These are phyloP conservation scores for Orgyia antiqua DNA, from an alignment of 2,888 invertebrate genomes.

Conservation along the genomic window DNA sequence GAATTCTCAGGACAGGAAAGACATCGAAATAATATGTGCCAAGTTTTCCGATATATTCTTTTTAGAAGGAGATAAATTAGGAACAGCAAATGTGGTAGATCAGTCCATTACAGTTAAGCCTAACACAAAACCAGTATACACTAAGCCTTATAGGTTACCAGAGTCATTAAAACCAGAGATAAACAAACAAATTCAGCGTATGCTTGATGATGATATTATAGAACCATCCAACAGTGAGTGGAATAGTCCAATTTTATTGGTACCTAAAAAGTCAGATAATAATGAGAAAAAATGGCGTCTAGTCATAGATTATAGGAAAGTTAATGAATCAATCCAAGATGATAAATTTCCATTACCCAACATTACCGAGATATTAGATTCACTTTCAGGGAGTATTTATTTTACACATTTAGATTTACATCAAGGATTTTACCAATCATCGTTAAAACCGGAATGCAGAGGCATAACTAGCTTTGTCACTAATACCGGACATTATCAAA, in stretches of 20 bases:
- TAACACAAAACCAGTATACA: not conserved
- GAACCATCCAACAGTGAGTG: not conserved
- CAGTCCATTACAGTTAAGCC: not conserved
- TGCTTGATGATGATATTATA: not conserved
- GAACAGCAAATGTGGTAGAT: not conserved
- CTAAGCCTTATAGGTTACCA: not conserved
- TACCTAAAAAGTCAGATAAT: not conserved
- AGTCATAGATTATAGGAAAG: not conserved
- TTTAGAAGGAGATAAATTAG: constrained; percentile 9
- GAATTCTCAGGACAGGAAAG: not conserved
- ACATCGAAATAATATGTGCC: constrained; percentile 1
- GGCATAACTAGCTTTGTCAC: not conserved
- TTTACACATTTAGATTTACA: not conserved
- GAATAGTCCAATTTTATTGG: not conserved
- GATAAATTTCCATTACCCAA: not conserved
- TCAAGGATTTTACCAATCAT: not conserved
- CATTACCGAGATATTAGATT: not conserved
- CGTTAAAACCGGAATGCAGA: not conserved
- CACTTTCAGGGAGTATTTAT: not conserved
- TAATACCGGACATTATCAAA: not conserved
- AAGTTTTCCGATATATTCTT: constrained; percentile 19
- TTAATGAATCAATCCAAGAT: not conserved
- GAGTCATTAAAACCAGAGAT: not conserved
- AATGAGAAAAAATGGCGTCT: not conserved
- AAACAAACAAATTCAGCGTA: not conserved